phyloP scores from a whole-genome alignment of 53 echinoderm and acorn worm species.

The Paracentrotus lividus region DNA sequence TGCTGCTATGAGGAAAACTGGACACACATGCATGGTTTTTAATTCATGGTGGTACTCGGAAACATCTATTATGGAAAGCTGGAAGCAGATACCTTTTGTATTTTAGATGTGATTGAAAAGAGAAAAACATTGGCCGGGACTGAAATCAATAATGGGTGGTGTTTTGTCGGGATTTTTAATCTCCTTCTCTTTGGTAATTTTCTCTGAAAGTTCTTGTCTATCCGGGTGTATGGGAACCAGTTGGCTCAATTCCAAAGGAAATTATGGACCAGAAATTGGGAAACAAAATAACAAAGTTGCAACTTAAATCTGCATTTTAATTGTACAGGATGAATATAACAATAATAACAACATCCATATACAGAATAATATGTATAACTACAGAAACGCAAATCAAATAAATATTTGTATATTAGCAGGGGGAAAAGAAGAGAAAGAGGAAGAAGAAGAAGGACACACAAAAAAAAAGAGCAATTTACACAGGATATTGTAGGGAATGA shows the following conservation, averaged over 20 bases:
- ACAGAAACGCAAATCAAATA: too few relatives aligned
- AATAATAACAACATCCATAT: not conserved
- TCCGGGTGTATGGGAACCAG: too few relatives aligned
- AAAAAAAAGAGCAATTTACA: not conserved
- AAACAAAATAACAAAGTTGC: too few relatives aligned
- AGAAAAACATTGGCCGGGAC: not conserved
- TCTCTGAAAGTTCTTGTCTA: not conserved
- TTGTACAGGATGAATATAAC: too few relatives aligned
- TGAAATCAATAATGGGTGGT: not conserved
- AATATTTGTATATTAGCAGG: too few relatives aligned
- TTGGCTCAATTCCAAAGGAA: conserved; percentile 11
- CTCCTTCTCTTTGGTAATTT: not conserved
- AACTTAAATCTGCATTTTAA: too few relatives aligned
- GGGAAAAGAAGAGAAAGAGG: too few relatives aligned
- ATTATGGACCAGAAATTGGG: too few relatives aligned
- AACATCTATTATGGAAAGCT: not conserved
- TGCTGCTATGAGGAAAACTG: not conserved
- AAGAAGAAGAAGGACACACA: too few relatives aligned
- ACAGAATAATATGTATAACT: too few relatives aligned
- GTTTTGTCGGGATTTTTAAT: not conserved
- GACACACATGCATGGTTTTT: too few relatives aligned
- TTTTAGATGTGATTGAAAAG: not conserved
- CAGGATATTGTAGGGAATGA: not conserved
- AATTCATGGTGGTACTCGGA: not conserved
- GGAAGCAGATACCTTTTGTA: conserved; percentile 31